Evolutionary conservation across 2,113 vertebrate genomes (phyloP), one percentile per base, ranked within the genome.

Genomic region (Pachypanchax playfairii): DNA sequence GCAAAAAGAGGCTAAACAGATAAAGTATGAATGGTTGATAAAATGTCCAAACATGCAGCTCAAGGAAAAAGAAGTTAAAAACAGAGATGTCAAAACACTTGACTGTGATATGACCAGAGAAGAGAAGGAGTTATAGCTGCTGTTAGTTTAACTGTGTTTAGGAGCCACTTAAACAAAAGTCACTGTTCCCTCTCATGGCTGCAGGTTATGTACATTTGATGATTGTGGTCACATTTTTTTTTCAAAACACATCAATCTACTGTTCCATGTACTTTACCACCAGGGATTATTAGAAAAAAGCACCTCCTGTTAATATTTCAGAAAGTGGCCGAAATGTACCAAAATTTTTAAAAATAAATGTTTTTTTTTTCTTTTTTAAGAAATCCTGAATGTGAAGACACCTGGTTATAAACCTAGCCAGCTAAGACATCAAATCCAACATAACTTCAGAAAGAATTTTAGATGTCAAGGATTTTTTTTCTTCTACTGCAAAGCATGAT

Each of bases 401-500:
- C 79, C 70, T 77, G 69, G 83, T 75, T 79, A 82, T 51, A 77
- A 86, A 86, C 69, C 80, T 86, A 77, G 85, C 83, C 69, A 82
- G 71, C 87, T 73, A 90, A 88, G 84, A 90, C 75, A 85, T 80
- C 68, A 75, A 62, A 69, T 77, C 73, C 65, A 78, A 83, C 83
- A 71, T 24, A 75, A 82, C 42, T 55, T 80, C 49, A 82, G 75
- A 73, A 53, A 83, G 86, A 87, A 81, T 93, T 93, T 90, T 82
- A 88, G 85, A 92, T 92, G 91, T 92, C 88, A 90, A 89, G 85
- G 8, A 12, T 35, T 35, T 35, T 35, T 31, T 10, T 31, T 35
- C 13, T 89, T 86, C 90, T 88, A 89, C 89, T 89, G 90, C 85
- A 78, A 66, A 80, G 70, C 90, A 87, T 1, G 65, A 73, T 77